Percentiles rank a stretch among this genome's conserved stretches.
Evolutionary conservation across 2,113 vertebrate genomes (phyloP).

Genomic region (Dunckerocampus dactyliophorus): DNA sequence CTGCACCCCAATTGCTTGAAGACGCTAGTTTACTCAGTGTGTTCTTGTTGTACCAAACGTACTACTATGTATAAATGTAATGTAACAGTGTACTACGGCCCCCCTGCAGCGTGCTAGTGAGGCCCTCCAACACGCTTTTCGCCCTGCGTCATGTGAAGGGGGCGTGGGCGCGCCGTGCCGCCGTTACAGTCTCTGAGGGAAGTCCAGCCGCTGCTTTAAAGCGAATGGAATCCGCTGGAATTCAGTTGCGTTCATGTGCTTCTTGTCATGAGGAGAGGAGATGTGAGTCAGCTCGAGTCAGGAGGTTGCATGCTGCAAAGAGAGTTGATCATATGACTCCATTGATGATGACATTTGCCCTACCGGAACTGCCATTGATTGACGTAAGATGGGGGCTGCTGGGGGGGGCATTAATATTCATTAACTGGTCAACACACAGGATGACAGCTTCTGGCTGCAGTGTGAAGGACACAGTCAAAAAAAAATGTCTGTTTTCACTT

Average conservation of each 20-base stretch:
- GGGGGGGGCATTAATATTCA: slow-evolving; percentile 21
- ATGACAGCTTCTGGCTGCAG: slow-evolving; percentile 23
- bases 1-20: too few relatives aligned
- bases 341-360: slow-evolving; percentile 1
- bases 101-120: not conserved
- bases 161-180: not conserved
- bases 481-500: slow-evolving; percentile 17
- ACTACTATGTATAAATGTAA: too few relatives aligned
- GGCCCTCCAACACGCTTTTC: not conserved
- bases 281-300: not conserved
- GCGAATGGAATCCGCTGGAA: not conserved
- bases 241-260: not conserved
- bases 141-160: not conserved
- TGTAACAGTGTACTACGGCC: too few relatives aligned
- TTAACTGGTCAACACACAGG: slow-evolving; percentile 5
- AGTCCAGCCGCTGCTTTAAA: too few relatives aligned
- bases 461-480: slow-evolving; percentile 27
- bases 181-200: too few relatives aligned
- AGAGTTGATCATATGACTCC: not conserved
- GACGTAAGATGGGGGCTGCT: not conserved
- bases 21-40: too few relatives aligned
- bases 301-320: not conserved
- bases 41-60: too few relatives aligned
- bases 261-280: slow-evolving; percentile 2
- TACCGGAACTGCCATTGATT: not conserved